phyloP scores from a whole-genome alignment of 2,797 vertebrate genomes.

The Myotis planiceps region DNA sequence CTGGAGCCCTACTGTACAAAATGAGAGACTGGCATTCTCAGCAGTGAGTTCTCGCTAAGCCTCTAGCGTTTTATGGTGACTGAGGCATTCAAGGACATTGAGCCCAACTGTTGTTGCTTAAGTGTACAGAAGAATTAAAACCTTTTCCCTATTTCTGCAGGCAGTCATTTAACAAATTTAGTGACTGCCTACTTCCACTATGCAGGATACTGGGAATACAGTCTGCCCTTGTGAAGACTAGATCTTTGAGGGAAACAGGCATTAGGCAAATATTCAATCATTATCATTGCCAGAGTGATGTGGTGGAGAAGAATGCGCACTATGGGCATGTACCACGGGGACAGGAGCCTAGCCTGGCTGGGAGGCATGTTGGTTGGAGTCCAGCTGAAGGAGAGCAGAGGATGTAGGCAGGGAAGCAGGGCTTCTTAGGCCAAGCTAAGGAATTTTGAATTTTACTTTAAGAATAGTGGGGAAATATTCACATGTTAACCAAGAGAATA shows the following conservation, averaged over 20 bases:
- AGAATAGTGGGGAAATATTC: neutral
- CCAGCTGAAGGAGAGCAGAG: neutral
- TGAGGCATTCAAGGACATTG: neutral
- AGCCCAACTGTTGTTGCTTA: neutral
- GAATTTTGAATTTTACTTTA: neutral
- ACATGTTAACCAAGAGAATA: neutral
- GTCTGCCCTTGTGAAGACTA: neutral
- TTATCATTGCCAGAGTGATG: neutral
- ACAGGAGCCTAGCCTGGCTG: rapidly evolving
- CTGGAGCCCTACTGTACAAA: neutral
- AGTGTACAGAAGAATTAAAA: neutral
- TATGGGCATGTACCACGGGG: rapidly evolving
- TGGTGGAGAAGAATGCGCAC: rapidly evolving
- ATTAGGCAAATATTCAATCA: neutral
- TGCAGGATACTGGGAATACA: neutral
- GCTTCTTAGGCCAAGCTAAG: neutral
- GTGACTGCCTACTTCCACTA: neutral
- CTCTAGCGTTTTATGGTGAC: neutral
- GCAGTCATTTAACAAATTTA: neutral
- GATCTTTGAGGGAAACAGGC: neutral
- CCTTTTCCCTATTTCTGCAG: neutral
- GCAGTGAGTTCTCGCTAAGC: neutral
- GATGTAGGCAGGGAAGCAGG: neutral
- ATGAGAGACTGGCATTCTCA: neutral
- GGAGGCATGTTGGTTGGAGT: neutral